Percentiles rank a stretch among this genome's conserved stretches.
Evolutionary conservation across 2,113 vertebrate genomes (phyloP).

Genomic region (Corynorhinus townsendii): DNA sequence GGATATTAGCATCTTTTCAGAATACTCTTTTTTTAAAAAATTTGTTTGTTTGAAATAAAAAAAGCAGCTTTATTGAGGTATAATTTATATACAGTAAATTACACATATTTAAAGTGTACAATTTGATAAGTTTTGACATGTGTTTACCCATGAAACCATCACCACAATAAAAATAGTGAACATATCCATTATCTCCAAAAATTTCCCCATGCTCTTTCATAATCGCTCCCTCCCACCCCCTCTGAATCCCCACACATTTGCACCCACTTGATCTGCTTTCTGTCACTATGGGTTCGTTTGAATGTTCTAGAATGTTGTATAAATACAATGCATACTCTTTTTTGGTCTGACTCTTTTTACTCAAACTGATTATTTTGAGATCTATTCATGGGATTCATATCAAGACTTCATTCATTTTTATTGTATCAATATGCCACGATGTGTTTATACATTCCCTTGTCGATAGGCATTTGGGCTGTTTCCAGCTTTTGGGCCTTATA

Average conservation of each 20-base stretch:
- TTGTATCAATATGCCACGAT: not conserved
- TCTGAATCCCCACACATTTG: not conserved
- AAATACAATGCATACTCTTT: not conserved
- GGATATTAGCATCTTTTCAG: not conserved
- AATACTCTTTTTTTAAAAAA: not conserved
- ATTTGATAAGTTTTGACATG: not conserved
- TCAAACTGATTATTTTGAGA: conserved; percentile 17
- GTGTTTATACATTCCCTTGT: not conserved
- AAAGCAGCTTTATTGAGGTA: not conserved
- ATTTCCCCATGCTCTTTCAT: not conserved
- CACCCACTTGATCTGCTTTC: not conserved
- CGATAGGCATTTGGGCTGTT: not conserved
- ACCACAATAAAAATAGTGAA: not conserved
- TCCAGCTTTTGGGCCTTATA: not conserved
- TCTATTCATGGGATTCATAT: not conserved
- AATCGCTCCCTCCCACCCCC: not conserved
- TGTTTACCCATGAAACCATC: not conserved
- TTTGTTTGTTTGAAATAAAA: not conserved
- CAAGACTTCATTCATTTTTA: not conserved
- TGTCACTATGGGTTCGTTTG: not conserved
- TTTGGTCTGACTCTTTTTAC: conserved; percentile 17
- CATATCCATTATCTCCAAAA: not conserved
- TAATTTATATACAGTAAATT: not conserved
- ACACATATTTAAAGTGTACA: not conserved
- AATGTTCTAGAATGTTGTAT: not conserved